Evolutionary conservation across 37 sponge, comb jelly and placozoan species (phyloP), one percentile per base, ranked within the genome.

Genomic region (Beroe forskalii): DNA sequence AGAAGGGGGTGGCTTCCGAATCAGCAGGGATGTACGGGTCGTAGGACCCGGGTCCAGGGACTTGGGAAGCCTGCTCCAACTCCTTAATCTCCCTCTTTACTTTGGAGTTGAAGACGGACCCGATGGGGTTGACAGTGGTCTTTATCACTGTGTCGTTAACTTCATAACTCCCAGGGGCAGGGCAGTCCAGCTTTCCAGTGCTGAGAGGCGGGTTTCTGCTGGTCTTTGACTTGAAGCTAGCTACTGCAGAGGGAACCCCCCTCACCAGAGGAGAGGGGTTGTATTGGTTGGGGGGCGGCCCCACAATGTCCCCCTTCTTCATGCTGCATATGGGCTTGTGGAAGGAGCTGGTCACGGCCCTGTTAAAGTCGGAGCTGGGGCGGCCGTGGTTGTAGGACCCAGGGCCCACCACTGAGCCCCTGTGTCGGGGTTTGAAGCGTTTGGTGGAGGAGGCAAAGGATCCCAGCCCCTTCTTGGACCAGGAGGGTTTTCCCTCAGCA

Each of bases 21-120:
- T 64, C 90, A 36, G 40, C 0, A 0, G 67, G 23, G 55, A 40
- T 17, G 60, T 40, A 64, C 0, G 95, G 93, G 31, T 67, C 60
- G 67, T 96, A 96, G 40, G 92, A 66, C 35, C 92, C 96, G 40
- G 96, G 96, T 27, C 96, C 96, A 23, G 96, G 96, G 12, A 83
- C 93, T 92, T 96, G 39, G 25, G 38, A n/a, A 19, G 19, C 86
- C 1, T 42, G 30, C 0, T 67, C 75, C 0, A 67, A 23, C 38
- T 69, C 72, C 64, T 86, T 62, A 19, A 32, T 24, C 0, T 60
- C 90, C 40, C 93, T 89, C 40, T 91, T 91, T 24, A 92, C 40
- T 67, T 93, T 93, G 25, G 96, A 93, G 33, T 92, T 93, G 91
- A 96, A 96, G 27, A 93, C 92, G 23, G 92, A 72, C 1, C 33